Conservation (phyloP, 2,113 vertebrate genomes). For the Plectropomus leopardus region DNA sequence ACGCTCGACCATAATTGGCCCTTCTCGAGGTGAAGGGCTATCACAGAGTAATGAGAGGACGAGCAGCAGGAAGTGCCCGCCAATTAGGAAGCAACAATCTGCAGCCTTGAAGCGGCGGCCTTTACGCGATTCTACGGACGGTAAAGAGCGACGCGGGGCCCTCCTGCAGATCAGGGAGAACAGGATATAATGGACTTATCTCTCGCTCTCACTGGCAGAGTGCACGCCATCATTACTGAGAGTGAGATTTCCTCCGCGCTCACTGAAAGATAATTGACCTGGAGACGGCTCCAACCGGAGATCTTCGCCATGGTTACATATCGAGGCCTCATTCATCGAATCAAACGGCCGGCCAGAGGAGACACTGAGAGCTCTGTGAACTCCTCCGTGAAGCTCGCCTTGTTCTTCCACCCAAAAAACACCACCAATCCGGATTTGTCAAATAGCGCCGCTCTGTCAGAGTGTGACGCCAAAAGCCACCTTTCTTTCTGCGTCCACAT, state of each 20-base stretch:
- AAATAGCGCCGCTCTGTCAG: too few relatives aligned
- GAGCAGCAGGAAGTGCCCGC: background rate
- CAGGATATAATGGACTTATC: slow-evolving; percentile 6
- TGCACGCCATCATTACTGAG: slow-evolving; percentile 8
- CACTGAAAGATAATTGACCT: slow-evolving; percentile 19
- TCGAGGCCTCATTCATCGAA: background rate
- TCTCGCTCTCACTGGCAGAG: slow-evolving; percentile 6
- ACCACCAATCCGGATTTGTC: too few relatives aligned
- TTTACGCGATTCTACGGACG: background rate
- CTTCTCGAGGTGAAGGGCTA: background rate
- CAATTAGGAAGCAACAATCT: slow-evolving; percentile 1
- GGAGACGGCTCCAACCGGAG: slow-evolving; percentile 4
- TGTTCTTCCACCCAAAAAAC: too few relatives aligned
- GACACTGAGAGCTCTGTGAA: background rate
- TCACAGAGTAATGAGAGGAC: background rate
- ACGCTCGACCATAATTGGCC: slow-evolving; percentile 3
- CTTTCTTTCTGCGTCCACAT: too few relatives aligned
- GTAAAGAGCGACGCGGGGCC: too few relatives aligned
- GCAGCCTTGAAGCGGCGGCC: background rate
- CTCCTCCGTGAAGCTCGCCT: too few relatives aligned
- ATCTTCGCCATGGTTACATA: slow-evolving; percentile 6
- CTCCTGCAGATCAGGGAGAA: background rate
- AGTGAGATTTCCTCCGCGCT: slow-evolving; percentile 8
- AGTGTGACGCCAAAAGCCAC: too few relatives aligned
- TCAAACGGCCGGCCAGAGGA: background rate